Evolutionary conservation across 2,797 vertebrate genomes (phyloP).

Genomic region (Vipera ursinii): DNA sequence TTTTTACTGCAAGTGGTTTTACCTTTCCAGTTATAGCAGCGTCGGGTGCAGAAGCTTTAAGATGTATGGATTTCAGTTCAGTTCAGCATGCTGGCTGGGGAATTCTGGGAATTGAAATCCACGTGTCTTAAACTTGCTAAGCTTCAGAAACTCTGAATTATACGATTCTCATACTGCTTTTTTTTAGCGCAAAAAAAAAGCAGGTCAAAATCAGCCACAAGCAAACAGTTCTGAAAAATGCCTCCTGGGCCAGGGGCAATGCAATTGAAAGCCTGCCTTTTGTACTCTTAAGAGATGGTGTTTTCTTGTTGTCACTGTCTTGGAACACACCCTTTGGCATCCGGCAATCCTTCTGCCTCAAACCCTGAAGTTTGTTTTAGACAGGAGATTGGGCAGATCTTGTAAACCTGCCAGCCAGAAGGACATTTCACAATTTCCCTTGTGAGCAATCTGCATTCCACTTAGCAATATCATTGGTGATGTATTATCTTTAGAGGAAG

Average conservation of each 20-base stretch:
- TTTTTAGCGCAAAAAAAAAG: no score
- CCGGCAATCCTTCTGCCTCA: neutral
- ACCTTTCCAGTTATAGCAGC: no score
- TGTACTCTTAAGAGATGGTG: neutral
- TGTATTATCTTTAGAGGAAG: neutral
- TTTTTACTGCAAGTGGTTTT: neutral
- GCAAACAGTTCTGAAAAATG: neutral
- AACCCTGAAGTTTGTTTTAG: neutral
- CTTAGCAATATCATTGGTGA: slow-evolving; percentile 1
- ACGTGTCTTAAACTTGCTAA: neutral
- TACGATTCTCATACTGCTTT: neutral
- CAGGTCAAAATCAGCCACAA: neutral
- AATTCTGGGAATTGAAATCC: neutral
- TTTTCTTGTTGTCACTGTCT: neutral
- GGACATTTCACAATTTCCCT: slow-evolving; percentile 21
- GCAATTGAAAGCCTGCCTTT: neutral
- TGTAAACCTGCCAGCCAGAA: neutral
- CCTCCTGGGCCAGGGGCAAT: no score
- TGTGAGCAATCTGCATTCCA: neutral
- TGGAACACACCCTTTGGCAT: neutral
- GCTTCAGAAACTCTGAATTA: neutral
- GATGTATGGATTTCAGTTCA: neutral
- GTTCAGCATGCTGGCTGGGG: no score
- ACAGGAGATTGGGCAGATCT: neutral
- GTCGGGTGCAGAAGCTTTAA: neutral